Evolutionary conservation across 2,888 invertebrate species (phyloP).

Genomic region (Rotaria macrura): DNA sequence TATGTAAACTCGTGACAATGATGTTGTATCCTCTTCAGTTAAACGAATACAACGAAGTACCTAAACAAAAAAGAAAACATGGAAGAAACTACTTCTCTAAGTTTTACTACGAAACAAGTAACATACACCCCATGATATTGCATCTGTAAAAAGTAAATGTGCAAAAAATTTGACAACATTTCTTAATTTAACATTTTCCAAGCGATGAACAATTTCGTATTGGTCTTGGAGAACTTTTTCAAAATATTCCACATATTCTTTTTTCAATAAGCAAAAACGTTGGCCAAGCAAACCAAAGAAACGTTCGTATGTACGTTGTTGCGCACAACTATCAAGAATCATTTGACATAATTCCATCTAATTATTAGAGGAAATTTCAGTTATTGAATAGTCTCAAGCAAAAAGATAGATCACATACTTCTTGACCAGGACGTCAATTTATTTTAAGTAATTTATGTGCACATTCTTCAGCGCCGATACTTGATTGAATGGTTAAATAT

Average conservation of each 20-base stretch:
- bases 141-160: conserved; percentile 85
- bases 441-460: conserved; percentile 95
- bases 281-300: conserved; percentile 90
- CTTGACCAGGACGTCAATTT: conserved; percentile 88
- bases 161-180: conserved; percentile 95
- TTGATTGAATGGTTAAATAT: conserved; percentile 92
- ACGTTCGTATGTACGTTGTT: conserved; percentile 93
- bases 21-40: conserved; percentile 92
- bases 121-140: conserved; percentile 73
- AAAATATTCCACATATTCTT: conserved; percentile 79
- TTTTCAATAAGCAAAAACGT: conserved; percentile 78
- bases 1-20: conserved; percentile 89
- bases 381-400: neutral
- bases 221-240: conserved; percentile 88
- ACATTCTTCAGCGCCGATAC: conserved; percentile 95
- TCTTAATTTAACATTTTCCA: conserved; percentile 84
- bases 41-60: conserved; percentile 62
- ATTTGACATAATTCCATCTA: conserved; percentile 81
- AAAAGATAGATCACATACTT: conserved; percentile 53
- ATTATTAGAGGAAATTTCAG: conserved; percentile 39
- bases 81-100: neutral
- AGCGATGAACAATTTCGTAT: conserved; percentile 76
- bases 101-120: neutral
- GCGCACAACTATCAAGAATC: conserved; percentile 97
- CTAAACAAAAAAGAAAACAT: neutral